These are phyloP conservation scores for Holothuria scabra DNA, from an alignment of 53 echinoderm and acorn worm species.

Conservation along the genomic window DNA sequence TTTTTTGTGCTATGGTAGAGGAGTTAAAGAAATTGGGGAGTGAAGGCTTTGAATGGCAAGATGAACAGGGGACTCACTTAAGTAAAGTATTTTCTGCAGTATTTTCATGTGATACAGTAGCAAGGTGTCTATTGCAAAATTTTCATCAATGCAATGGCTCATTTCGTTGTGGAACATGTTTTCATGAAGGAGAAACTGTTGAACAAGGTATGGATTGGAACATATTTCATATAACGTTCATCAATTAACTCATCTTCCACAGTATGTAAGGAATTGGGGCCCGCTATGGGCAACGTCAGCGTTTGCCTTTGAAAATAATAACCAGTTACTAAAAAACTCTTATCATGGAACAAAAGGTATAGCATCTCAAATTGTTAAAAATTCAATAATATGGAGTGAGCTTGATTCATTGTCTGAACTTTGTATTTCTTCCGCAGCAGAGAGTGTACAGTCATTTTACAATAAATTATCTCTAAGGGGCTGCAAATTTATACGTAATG, in stretches of 20 bases:
- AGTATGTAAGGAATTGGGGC: constrained; percentile 65
- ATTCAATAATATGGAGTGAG: not conserved
- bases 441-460: not conserved
- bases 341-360: constrained; percentile 58
- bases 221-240: constrained; percentile 57
- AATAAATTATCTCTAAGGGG: not conserved
- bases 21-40: constrained; percentile 44
- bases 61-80: not conserved
- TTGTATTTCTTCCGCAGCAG: not conserved
- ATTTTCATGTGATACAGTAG: constrained; percentile 60
- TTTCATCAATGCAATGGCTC: constrained; percentile 62
- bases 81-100: constrained; percentile 44
- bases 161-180: constrained; percentile 62
- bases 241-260: not conserved
- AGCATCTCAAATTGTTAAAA: constrained; percentile 42
- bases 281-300: constrained; percentile 68
- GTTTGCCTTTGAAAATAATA: constrained; percentile 65
- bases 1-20: constrained; percentile 56
- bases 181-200: constrained; percentile 52
- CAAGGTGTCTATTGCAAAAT: constrained; percentile 44
- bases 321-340: constrained; percentile 40
- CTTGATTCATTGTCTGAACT: not conserved
- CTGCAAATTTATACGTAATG: not conserved
- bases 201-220: constrained; percentile 53
- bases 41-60: constrained; percentile 31